Conservation (phyloP, 53 echinoderm and acorn worm genomes). For the Stichopus horrens region DNA sequence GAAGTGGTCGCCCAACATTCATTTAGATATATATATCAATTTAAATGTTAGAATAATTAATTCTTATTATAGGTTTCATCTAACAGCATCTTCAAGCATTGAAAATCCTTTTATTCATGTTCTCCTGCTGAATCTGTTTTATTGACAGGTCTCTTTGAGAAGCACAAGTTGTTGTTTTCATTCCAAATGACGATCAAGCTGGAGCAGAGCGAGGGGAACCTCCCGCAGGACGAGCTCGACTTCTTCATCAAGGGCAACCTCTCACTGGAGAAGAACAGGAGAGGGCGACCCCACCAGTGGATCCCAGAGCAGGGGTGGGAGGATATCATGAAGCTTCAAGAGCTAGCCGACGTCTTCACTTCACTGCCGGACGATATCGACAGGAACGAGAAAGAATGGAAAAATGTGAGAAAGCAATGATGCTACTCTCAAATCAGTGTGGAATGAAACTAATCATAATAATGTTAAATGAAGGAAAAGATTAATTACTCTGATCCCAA, state of each 20-base stretch:
- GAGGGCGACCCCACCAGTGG: conserved; percentile 87
- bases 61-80: background rate
- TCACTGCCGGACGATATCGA: conserved; percentile 88
- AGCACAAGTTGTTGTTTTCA: conserved; percentile 99
- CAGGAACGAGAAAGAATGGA: conserved; percentile 78
- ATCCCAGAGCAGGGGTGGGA: conserved; percentile 99
- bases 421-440: no score
- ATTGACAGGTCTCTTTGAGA: conserved; percentile 89
- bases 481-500: no score
- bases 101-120: background rate
- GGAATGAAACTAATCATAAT: no score
- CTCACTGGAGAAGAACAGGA: conserved; percentile 94
- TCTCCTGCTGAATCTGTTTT: background rate
- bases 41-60: background rate
- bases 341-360: conserved; percentile 76
- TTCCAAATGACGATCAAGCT: conserved; percentile 99
- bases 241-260: conserved; percentile 99
- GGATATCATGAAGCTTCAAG: conserved; percentile 88
- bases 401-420: conserved; percentile 57
- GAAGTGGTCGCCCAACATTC: no score
- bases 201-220: conserved; percentile 90
- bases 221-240: conserved; percentile 97
- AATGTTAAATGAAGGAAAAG: no score
- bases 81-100: background rate
- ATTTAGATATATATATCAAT: no score